These are phyloP conservation scores for Aplysia californica DNA, from an alignment of 1,140 invertebrate species.

Conservation along the genomic window DNA sequence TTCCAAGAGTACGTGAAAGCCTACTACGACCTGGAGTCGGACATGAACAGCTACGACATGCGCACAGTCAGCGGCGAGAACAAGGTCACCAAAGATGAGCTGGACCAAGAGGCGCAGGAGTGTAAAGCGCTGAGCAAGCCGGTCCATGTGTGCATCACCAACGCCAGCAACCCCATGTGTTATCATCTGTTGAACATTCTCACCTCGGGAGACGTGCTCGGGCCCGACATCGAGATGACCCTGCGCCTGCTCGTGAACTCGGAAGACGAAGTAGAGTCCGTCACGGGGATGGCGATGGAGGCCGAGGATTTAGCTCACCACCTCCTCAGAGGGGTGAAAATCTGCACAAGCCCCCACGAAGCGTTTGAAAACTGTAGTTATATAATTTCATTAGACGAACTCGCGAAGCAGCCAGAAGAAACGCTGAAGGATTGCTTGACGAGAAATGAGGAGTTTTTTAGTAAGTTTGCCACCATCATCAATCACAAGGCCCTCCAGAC, in stretches of 20 bases:
- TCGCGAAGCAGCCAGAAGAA: constrained; percentile 45
- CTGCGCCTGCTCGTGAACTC: constrained; percentile 49
- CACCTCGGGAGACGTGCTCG: constrained; percentile 58
- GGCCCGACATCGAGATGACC: constrained; percentile 50
- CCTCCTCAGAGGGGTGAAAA: constrained; percentile 47
- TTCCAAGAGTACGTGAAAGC: constrained; percentile 67
- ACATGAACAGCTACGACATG: constrained; percentile 62
- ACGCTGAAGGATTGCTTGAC: constrained; percentile 48
- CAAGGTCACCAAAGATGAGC: constrained; percentile 51
- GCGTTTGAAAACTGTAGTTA: constrained; percentile 59
- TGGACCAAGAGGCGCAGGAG: constrained; percentile 53
- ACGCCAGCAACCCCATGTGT: constrained; percentile 47
- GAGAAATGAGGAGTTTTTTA: constrained; percentile 53
- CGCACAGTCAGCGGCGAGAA: constrained; percentile 60
- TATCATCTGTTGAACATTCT: constrained; percentile 54
- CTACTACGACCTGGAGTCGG: constrained; percentile 64
- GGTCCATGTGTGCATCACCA: constrained; percentile 63
- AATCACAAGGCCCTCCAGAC: constrained; percentile 51
- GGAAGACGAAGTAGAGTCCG: constrained; percentile 33
- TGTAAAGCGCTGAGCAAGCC: constrained; percentile 50
- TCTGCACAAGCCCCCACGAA: constrained; percentile 38
- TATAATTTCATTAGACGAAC: constrained; percentile 61
- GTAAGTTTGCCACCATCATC: constrained; percentile 54
- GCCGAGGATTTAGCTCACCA: constrained; percentile 55
- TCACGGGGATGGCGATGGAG: constrained; percentile 60